Evolutionary conservation across 2,888 invertebrate species (phyloP).

Genomic region (Callimorpha dominula): DNA sequence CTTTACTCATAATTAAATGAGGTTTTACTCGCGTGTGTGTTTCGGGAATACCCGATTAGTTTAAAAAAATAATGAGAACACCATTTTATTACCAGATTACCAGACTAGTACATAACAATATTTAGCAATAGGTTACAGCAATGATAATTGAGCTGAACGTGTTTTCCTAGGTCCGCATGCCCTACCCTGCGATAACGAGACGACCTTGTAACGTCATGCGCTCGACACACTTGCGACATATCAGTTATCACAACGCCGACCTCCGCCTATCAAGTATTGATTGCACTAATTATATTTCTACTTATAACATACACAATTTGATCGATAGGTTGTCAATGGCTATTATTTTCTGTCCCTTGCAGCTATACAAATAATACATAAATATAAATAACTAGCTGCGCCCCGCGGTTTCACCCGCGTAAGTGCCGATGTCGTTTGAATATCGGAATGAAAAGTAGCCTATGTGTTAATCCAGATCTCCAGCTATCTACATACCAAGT

Average conservation of each 20-base stretch:
- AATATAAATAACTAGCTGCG: no score
- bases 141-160: constrained; percentile 8
- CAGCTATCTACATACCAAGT: no score
- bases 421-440: no score
- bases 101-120: background rate
- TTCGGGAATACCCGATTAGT: no score
- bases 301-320: background rate
- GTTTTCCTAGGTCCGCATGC: constrained; percentile 7
- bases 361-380: background rate
- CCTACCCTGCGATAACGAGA: constrained; percentile 11
- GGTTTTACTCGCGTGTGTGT: no score
- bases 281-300: constrained; percentile 7
- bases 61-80: no score
- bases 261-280: constrained; percentile 24
- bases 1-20: no score
- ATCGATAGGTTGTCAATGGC: background rate
- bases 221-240: constrained; percentile 27
- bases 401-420: no score
- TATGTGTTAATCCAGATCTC: no score
- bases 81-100: no score
- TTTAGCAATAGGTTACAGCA: constrained; percentile 3
- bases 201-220: constrained; percentile 42
- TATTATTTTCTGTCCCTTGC: background rate
- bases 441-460: no score
- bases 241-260: constrained; percentile 24